These are phyloP conservation scores for Rhinichthys klamathensis DNA, from an alignment of 2,113 vertebrate species.

Conservation along the genomic window DNA sequence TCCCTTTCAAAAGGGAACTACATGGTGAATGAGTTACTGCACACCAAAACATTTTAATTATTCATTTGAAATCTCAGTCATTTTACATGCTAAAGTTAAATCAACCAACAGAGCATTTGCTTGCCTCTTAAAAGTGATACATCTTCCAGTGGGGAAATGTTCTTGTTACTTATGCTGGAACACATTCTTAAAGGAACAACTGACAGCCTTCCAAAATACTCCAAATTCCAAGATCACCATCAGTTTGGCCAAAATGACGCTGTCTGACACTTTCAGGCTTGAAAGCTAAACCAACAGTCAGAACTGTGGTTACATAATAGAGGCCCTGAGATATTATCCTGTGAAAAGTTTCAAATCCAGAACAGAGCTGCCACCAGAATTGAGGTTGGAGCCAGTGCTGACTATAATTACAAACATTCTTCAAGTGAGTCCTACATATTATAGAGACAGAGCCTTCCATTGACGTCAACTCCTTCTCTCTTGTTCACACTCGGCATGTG, in stretches of 20 bases:
- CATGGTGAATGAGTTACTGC: background rate
- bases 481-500: background rate
- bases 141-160: background rate
- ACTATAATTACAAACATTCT: constrained; percentile 68
- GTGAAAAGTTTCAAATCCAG: background rate
- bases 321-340: constrained; percentile 15
- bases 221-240: background rate
- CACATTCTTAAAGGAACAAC: background rate
- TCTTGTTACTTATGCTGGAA: background rate
- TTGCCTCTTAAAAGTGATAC: background rate
- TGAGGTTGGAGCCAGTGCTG: constrained; percentile 12
- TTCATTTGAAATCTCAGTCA: background rate
- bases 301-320: constrained; percentile 65
- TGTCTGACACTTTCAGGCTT: constrained; percentile 4
- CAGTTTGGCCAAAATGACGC: constrained; percentile 19
- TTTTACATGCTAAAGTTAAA: background rate
- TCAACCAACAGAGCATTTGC: background rate
- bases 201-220: background rate
- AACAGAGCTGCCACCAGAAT: constrained; percentile 33
- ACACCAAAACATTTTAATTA: background rate
- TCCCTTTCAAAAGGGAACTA: background rate
- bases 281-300: constrained; percentile 60
- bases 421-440: constrained; percentile 53
- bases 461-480: constrained; percentile 54
- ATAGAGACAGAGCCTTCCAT: constrained; percentile 65